Evolutionary conservation across 2,113 vertebrate species (phyloP).

Genomic region (Entomyzon cyanotis): DNA sequence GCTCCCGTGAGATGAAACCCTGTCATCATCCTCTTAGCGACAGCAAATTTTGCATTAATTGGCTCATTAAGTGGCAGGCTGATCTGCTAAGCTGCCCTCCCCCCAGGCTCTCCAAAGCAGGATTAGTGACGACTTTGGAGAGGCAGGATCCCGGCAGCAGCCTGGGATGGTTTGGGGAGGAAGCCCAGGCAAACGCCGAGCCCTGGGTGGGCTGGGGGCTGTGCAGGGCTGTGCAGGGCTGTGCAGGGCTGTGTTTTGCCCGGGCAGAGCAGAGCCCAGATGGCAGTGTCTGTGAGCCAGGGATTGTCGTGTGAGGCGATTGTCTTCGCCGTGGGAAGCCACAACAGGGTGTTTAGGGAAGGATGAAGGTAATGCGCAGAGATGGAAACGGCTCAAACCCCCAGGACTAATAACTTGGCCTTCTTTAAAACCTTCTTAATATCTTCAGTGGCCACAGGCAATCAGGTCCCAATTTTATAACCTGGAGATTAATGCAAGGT

Average conservation of each 20-base stretch:
- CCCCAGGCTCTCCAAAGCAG: neutral
- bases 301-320: neutral
- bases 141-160: rapidly evolving
- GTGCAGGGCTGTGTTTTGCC: neutral
- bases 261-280: neutral
- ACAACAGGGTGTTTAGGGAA: neutral
- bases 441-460: neutral
- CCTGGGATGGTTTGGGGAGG: neutral
- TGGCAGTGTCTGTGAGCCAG: neutral
- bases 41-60: slow-evolving; percentile 7
- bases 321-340: neutral
- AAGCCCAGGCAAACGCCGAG: rapidly evolving
- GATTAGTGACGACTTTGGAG: neutral
- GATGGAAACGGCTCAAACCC: neutral
- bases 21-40: slow-evolving; percentile 46
- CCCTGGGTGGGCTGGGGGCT: neutral
- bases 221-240: neutral
- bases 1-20: neutral
- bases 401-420: neutral
- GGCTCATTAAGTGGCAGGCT: neutral
- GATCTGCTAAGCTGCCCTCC: neutral
- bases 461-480: neutral
- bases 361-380: slow-evolving; percentile 28
- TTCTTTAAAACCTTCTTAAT: neutral
- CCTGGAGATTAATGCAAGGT: neutral